Base-by-base conservation (phyloP, 2,888 invertebrate genomes). In the Drosophila antonietae region DNA sequence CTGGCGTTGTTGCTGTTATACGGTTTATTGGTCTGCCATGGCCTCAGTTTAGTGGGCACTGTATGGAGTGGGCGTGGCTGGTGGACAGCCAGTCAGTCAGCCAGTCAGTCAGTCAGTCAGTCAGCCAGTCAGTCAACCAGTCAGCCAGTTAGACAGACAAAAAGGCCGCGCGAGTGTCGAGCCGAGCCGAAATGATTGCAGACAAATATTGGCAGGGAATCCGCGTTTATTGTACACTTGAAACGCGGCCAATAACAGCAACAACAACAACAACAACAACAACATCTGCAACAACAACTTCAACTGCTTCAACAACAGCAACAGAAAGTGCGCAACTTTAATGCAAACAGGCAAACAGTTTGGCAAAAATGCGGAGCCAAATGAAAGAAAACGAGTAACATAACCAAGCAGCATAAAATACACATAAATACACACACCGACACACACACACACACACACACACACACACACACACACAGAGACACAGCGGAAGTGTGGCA, bases 201-300 rank as follows among this genome's bases (percentile, higher is more conserved):
- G 84, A 81, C 84, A 84, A 84, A 84, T 84, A 84, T 84, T 84
- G 89, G 81, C 83, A 68, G 84, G 75, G 84, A 84, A 84, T 84
- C 87, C 84, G 89, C 89, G 89, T 84, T 84, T 84, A 84, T 84
- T 84, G 84, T 84, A 73, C 88, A 88, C 88, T 83, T 83, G 77
- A 83, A 84, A 72, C 65, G 71, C 56, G 68, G 7, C 57, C 57
- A 64, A 8, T 51, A 59, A 31, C 31, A 65, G 18, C 43, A 64
- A 10, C 46, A 57, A 14, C 55, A 43, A 4, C 18, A n/a, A 1
- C 41, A 41, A 31, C 20, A 55, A 5, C 33, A 14, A 2, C 18
- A 23, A 44, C 12, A 47, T 33, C 43, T 67, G 51, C 59, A 53
- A 46, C 46, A 63, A 37, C 15, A 51, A 49, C 31, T 60, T 43